Evolutionary conservation across 2,113 vertebrate genomes (phyloP).

Genomic region (Eurystomus gularis): DNA sequence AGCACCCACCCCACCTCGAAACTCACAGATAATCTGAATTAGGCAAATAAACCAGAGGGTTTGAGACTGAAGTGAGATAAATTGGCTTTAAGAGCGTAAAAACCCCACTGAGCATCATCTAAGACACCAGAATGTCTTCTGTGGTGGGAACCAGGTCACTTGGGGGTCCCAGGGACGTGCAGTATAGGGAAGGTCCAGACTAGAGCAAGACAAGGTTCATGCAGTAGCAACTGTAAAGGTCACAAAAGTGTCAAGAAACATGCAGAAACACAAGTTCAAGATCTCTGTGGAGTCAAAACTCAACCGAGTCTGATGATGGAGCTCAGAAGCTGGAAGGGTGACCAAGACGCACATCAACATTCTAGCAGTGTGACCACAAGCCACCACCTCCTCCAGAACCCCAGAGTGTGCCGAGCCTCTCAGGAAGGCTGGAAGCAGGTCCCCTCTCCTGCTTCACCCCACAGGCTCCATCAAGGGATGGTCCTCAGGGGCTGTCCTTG

Average conservation of each 20-base stretch:
- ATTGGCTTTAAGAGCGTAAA: not conserved
- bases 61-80: not conserved
- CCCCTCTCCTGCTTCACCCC: not conserved
- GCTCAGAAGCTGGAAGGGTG: not conserved
- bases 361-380: accelerated
- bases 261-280: not conserved
- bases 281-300: not conserved
- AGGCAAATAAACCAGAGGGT: not conserved
- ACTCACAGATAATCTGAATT: not conserved
- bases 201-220: not conserved
- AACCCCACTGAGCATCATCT: not conserved
- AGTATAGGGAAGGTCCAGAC: not conserved
- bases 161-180: accelerated
- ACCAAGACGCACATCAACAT: accelerated
- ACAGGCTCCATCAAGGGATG: too few relatives aligned
- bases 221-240: not conserved
- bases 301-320: not conserved
- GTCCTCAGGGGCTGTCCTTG: too few relatives aligned
- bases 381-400: not conserved
- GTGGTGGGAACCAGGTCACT: not conserved
- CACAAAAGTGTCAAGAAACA: not conserved
- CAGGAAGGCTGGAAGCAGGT: accelerated
- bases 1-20: not conserved
- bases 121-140: not conserved
- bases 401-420: not conserved